Evolutionary conservation across 2,888 invertebrate species (phyloP).

Genomic region (Eupithecia abbreviata): DNA sequence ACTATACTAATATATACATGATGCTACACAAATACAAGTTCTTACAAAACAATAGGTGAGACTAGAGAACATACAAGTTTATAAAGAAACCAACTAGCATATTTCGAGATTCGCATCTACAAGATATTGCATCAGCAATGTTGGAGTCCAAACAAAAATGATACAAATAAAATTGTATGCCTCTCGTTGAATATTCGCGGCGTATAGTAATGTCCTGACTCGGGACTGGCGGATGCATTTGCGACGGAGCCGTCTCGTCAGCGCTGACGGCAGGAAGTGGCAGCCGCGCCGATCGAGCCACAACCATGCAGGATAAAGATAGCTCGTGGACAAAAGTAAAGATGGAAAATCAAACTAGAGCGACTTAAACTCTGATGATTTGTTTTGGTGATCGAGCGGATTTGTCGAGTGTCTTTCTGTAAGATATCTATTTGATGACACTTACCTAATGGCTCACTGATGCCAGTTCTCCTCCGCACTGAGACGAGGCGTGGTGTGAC

Average conservation of each 20-base stretch:
- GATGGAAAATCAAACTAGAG: neutral
- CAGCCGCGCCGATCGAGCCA: neutral
- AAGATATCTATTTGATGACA: neutral
- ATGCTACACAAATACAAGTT: neutral
- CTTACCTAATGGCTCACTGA: no score
- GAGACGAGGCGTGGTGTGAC: no score
- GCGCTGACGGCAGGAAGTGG: neutral
- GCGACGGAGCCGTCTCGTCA: neutral
- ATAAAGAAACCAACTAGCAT: neutral
- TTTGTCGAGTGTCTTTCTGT: neutral
- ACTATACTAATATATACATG: neutral
- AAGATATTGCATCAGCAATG: neutral
- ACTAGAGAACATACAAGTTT: neutral
- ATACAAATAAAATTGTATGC: neutral
- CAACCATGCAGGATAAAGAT: neutral
- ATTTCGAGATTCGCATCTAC: neutral
- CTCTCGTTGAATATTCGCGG: neutral
- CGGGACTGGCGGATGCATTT: neutral
- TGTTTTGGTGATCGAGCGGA: neutral
- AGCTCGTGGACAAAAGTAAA: neutral
- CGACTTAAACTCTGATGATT: neutral
- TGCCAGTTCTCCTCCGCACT: no score
- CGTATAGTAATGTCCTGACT: neutral
- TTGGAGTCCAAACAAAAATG: neutral
- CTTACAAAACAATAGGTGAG: neutral